A percentile compares a stretch with the other conserved stretches of the same genome.
phyloP scores from a whole-genome alignment of 2,113 vertebrate species.

The Prunella fulvescens region DNA sequence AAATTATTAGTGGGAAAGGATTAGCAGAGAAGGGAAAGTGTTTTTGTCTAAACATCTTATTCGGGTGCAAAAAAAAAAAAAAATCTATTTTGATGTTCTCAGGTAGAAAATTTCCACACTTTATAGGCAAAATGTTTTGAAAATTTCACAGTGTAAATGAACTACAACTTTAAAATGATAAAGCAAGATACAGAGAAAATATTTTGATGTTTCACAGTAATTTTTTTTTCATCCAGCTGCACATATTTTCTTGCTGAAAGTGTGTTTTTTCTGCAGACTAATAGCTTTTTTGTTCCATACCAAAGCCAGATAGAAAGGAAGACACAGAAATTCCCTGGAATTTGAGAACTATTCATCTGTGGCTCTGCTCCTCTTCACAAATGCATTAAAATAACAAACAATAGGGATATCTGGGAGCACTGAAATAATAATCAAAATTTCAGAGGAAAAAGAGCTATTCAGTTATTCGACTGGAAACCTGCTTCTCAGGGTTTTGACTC shows the following conservation, averaged over 20 bases:
- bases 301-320: neutral
- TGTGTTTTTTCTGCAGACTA: neutral
- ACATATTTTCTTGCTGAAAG: neutral
- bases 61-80: neutral
- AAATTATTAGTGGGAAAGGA: slow-evolving; percentile 18
- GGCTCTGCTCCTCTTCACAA: neutral
- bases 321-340: neutral
- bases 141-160: neutral
- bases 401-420: neutral
- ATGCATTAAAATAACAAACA: neutral
- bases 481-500: neutral
- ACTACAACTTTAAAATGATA: neutral
- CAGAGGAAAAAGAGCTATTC: neutral
- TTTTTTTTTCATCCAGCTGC: neutral
- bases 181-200: neutral
- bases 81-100: neutral
- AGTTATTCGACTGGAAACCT: neutral
- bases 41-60: neutral
- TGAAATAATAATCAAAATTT: neutral
- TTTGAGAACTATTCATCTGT: neutral
- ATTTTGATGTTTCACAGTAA: neutral
- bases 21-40: neutral
- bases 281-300: neutral
- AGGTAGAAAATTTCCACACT: neutral
- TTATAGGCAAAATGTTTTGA: neutral